Evolutionary conservation across 1,140 invertebrate species (phyloP), one percentile per base, ranked within the genome.

Genomic region (Monomorium pharaonis): DNA sequence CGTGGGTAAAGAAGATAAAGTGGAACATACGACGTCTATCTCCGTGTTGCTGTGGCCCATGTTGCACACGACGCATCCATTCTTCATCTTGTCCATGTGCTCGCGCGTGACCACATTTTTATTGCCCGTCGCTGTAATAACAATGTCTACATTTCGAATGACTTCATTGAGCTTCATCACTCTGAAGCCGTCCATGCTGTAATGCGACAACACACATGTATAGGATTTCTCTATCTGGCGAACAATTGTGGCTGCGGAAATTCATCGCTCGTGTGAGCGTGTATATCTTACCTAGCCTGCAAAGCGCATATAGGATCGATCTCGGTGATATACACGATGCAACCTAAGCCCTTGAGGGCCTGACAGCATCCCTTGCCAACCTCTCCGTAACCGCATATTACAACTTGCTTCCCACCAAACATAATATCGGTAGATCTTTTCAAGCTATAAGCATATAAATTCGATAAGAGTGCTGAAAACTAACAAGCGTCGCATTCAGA

Each of bases 11-110:
- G 18, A 21, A 56, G 58, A 42, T 81, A 81, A 77, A 75, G 62
- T 69, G n/a, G 12, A 44, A 96, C 97, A 95, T 96, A 98, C 98
- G 86, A 99, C 98, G 96, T 99, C 99, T 89, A 99, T 99, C 96
- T 99, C 99, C 21, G 98, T 99, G 95, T 99, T 99, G 70, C 98
- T 99, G 95, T 99, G 99, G 0, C 99, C 99, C 98, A 99, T 99
- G 95, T 99, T 99, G 95, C 98, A 99, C 0, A 99, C 97, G 78
- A 99, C 98, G 94, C 98, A 99, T 65, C 98, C 98, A 93, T 98
- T 99, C 95, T 99, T 99, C 98, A 99, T 98, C 92, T 98, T 97
- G 95, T 99, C 98, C 98, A 99, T 98, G 92, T 99, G 98, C 90
- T 99, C 98, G 16, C 98, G 96, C 9, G 98, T 98, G 37, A 99